These are phyloP conservation scores for Mus pahari DNA, from an alignment of 2,113 vertebrate genomes.

Conservation along the genomic window DNA sequence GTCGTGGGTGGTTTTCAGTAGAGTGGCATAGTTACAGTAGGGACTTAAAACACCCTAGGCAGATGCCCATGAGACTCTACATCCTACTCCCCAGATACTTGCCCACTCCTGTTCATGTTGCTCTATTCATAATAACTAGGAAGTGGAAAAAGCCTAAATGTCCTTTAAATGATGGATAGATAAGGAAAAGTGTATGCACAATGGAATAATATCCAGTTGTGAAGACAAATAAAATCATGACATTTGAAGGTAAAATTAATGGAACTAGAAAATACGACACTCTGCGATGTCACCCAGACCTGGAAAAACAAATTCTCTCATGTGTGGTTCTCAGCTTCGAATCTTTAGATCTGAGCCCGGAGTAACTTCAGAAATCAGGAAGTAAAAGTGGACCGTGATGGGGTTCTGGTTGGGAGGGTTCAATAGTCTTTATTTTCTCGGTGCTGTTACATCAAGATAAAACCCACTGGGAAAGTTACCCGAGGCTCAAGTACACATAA, in stretches of 20 bases:
- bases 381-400: too few species aligned
- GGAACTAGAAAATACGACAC: neutral
- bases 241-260: neutral
- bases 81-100: neutral
- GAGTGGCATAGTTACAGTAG: neutral
- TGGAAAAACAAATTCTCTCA: neutral
- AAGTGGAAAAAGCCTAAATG: neutral
- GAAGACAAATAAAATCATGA: too few species aligned
- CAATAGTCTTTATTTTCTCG: neutral
- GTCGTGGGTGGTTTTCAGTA: neutral
- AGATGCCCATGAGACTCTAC: too few species aligned
- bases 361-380: neutral
- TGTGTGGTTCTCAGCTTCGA: neutral
- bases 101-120: neutral
- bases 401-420: neutral
- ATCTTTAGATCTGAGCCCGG: neutral
- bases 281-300: neutral
- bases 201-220: neutral
- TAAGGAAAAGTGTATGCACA: neutral
- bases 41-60: neutral
- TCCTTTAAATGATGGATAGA: neutral
- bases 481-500: neutral
- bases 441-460: neutral
- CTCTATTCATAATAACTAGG: neutral
- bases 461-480: neutral